Conservation (phyloP, 1,140 invertebrate genomes). For the Sarcophaga bullata region DNA sequence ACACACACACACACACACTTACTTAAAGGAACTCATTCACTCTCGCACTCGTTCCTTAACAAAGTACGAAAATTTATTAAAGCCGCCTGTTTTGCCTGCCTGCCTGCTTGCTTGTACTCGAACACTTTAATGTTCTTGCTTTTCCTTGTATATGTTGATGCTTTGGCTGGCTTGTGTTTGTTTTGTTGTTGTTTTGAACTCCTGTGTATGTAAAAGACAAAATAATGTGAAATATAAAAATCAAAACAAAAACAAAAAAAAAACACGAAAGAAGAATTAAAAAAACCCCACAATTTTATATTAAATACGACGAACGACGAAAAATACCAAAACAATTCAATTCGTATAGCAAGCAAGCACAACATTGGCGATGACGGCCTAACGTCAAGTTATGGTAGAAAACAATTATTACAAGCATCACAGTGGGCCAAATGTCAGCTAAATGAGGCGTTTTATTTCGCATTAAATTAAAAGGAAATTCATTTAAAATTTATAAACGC, state of each 20-base stretch:
- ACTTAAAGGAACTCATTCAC: too few relatives aligned
- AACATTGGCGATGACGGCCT: conserved; percentile 4
- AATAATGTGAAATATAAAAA: conserved; percentile 27
- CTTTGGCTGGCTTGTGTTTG: not conserved
- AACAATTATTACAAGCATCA: not conserved
- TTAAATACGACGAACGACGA: not conserved
- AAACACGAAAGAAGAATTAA: not conserved
- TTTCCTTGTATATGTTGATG: not conserved
- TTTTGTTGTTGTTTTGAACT: not conserved
- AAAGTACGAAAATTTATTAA: too few relatives aligned
- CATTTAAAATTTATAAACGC: too few relatives aligned
- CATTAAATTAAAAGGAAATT: too few relatives aligned
- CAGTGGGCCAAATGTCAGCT: too few relatives aligned
- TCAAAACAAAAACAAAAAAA: conserved; percentile 7
- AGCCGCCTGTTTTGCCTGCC: too few relatives aligned
- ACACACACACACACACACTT: not conserved
- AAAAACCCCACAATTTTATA: not conserved
- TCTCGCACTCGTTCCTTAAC: too few relatives aligned
- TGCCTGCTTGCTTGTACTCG: too few relatives aligned
- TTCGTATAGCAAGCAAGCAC: not conserved
- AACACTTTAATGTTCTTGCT: not conserved
- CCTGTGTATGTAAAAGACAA: conserved; percentile 24
- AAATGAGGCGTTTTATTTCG: too few relatives aligned
- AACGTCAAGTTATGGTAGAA: conserved; percentile 2
- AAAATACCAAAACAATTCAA: conserved; percentile 15